Evolutionary conservation across 1,140 invertebrate species (phyloP).

Genomic region (Caenorhabditis briggsae): DNA sequence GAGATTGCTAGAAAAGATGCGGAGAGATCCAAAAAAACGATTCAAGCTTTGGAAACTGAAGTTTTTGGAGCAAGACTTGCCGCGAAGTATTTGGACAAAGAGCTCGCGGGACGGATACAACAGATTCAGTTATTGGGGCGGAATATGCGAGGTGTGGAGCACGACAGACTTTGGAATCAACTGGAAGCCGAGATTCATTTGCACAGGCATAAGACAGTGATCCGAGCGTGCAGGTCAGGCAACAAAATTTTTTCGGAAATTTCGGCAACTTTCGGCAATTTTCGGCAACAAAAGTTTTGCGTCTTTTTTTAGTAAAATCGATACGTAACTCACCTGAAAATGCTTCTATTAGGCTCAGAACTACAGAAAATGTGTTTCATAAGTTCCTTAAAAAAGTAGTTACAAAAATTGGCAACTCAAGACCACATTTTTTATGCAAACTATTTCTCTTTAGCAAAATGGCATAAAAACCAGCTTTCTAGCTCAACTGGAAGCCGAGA

Average conservation of each 20-base stretch:
- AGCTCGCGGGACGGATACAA: slow-evolving; percentile 88
- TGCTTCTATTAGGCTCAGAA: too few species aligned
- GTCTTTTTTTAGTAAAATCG: too few species aligned
- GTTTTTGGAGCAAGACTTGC: slow-evolving; percentile 87
- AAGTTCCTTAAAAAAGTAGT: too few species aligned
- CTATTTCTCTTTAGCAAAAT: too few species aligned
- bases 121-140: slow-evolving; percentile 86
- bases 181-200: slow-evolving; percentile 88
- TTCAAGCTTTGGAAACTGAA: slow-evolving; percentile 85
- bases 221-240: slow-evolving; percentile 72
- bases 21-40: slow-evolving; percentile 83
- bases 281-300: too few species aligned
- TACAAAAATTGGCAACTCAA: too few species aligned
- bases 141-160: slow-evolving; percentile 84
- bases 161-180: slow-evolving; percentile 88
- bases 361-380: too few species aligned
- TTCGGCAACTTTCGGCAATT: too few species aligned
- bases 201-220: slow-evolving; percentile 81
- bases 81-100: slow-evolving; percentile 88
- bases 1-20: slow-evolving; percentile 84
- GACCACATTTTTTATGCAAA: too few species aligned
- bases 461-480: too few species aligned
- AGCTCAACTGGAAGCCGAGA: too few species aligned
- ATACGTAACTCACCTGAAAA: too few species aligned
- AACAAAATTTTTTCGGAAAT: not conserved